Conservation (phyloP, 92 coral and sea anemone genomes). For the Zoanthus gigantus region DNA sequence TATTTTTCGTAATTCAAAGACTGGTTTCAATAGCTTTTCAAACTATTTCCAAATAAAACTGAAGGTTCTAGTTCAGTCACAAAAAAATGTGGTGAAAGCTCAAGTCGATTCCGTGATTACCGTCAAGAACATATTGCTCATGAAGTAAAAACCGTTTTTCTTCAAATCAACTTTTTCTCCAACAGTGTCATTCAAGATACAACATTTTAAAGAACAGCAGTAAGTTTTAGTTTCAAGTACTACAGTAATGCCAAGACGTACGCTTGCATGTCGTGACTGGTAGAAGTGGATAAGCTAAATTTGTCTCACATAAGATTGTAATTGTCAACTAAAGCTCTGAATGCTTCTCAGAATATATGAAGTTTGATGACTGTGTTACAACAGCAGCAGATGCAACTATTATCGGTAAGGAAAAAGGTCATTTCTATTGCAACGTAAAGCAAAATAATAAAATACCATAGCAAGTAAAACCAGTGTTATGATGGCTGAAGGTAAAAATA, state of each 20-base stretch:
- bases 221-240: neutral
- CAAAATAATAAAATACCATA: neutral
- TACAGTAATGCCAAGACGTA: neutral
- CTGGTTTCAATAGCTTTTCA: too few relatives aligned
- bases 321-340: neutral
- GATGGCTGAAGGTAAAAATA: neutral
- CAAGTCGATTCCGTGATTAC: neutral
- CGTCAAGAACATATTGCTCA: neutral
- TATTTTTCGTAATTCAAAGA: too few relatives aligned
- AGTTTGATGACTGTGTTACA: neutral
- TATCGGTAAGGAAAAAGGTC: neutral
- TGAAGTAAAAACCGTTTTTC: neutral
- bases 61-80: too few relatives aligned
- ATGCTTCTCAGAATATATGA: neutral
- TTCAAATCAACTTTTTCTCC: neutral
- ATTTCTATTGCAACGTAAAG: neutral
- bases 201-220: conserved; percentile 4
- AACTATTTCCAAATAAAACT: too few relatives aligned
- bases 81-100: too few relatives aligned
- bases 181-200: neutral
- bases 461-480: neutral
- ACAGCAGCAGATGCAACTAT: conserved; percentile 17
- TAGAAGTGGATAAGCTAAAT: neutral
- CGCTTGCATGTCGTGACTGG: neutral
- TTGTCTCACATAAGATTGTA: neutral